Conservation (phyloP, 2,113 vertebrate genomes). For the Hymenochirus boettgeri region DNA sequence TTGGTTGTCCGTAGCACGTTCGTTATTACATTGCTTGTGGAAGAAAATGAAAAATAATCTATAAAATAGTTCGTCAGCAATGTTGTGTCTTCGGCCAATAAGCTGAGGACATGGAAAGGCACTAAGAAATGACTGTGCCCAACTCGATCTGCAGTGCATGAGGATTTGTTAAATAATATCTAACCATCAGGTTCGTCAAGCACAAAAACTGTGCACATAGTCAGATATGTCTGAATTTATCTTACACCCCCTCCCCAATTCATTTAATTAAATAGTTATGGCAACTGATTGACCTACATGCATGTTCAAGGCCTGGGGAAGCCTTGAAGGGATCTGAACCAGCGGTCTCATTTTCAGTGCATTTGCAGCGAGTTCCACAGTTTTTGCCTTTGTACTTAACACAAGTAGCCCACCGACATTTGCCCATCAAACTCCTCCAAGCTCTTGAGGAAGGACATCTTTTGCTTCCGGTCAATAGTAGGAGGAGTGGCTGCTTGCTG, state of each 20-base stretch:
- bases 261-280: conserved; percentile 53
- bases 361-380: conserved; percentile 71
- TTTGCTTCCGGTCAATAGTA: conserved; percentile 95
- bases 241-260: conserved; percentile 42
- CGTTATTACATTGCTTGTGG: conserved; percentile 47
- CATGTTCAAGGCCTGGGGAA: conserved; percentile 60
- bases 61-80: conserved; percentile 51
- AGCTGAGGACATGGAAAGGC: conserved; percentile 68
- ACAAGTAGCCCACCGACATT: conserved; percentile 96
- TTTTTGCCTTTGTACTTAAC: conserved; percentile 86
- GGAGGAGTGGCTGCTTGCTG: conserved; percentile 92
- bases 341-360: conserved; percentile 73
- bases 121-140: conserved; percentile 70
- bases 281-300: conserved; percentile 59
- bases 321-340: conserved; percentile 59
- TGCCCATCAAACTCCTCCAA: conserved; percentile 97
- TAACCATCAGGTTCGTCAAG: conserved; percentile 55
- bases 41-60: conserved; percentile 45
- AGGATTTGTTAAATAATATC: conserved; percentile 54
- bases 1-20: conserved; percentile 53
- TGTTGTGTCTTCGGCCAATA: conserved; percentile 54
- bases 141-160: conserved; percentile 56
- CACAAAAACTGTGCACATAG: conserved; percentile 58
- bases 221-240: conserved; percentile 62
- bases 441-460: conserved; percentile 95